Base-by-base conservation (phyloP, 2,888 invertebrate species). In the Ectropis crepuscularia region DNA sequence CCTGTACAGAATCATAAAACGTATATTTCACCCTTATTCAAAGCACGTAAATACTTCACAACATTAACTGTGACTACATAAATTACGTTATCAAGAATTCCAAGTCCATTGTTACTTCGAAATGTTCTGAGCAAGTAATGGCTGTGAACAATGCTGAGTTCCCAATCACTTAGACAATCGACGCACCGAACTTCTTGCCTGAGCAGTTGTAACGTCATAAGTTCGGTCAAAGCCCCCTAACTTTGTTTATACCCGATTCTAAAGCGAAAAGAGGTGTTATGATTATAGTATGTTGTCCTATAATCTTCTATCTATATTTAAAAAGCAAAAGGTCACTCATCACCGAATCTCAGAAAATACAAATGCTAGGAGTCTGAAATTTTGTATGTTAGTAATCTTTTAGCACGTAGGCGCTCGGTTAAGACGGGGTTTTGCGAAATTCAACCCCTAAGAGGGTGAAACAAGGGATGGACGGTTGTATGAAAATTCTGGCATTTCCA, bases 111-210 rank as follows among this genome's bases (percentile, higher is more conserved):
- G 70, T 69, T 64, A 55, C 49, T 50, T 45, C 16, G 54, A 42
- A 47, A 42, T 51, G 61, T 65, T 61, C 57, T 9, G 57, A 65
- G 61, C 59, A 64, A 67, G 61, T 69, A 69, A 71, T 71, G 68
- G 68, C 61, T 63, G 42, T 46, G 39, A 53, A 72, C 68, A 70
- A 70, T 70, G 61, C 62, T 53, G 57, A 67, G 72, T 68, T 71
- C 65, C 64, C 57, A 72, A 66, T 70, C 72, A 67, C 72, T 72
- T 72, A 70, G 65, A 58, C 53, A 71, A 71, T 69, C 65, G 65
- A 65, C 60, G 66, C 63, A 65, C 65, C 8, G 63, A 55, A 55
- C 47, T 55, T 55, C 67, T 71, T 66, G 61, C 61, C 54, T 50
- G 59, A 57, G 65, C 60, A 63, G 61, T 68, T 69, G 60, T 55